Base-by-base conservation (phyloP, 1,140 invertebrate genomes). In the Vollenhovia emeryi region DNA sequence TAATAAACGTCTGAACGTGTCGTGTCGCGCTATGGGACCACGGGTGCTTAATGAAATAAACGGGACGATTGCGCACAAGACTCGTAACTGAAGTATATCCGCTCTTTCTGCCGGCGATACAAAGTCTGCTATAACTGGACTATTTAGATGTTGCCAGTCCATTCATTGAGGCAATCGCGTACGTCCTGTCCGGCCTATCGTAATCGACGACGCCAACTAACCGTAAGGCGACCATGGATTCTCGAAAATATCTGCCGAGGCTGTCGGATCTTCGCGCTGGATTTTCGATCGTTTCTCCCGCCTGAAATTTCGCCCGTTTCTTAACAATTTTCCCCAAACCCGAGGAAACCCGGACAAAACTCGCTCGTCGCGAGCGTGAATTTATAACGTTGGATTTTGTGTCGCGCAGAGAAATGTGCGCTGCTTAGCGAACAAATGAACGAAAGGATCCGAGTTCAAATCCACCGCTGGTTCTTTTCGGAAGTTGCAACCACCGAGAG, bases 151-250 rank as follows among this genome's bases (percentile, higher is more conserved):
- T 92, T 93, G 91, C 92, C 93, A 93, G 93, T 93, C 91, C 93
- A 92, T 90, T 93, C 92, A 94, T 94, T 94, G 93, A 93, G 92
- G 92, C 94, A 95, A 94, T 95, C 93, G 93, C 92, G 93, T 90
- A 94, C 94, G 93, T 94, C 93, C 94, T 94, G 93, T 94, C 88
- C 90, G 87, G 87, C 64, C 48, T 84, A 74, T 79, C 82, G 73
- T 59, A 82, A 87, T 76, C 80, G 71, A 40, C 85, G 43, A 86
- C 33, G 68, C 40, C 50, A 24, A 71, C 66, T 59, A n/a, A 57
- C 78, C 50, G 66, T 82, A 82, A 71, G 78, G 66, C 78, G 78
- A 64, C 30, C 59, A 27, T 55, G 15, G 48, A 78, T 64, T 78
- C 75, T 33, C 59, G 43, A 80, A n/a, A 55, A 43, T 71, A 52